Evolutionary conservation across 2,888 invertebrate species (phyloP), one percentile per base, ranked within the genome.

Genomic region (Ephialtes manifestator): DNA sequence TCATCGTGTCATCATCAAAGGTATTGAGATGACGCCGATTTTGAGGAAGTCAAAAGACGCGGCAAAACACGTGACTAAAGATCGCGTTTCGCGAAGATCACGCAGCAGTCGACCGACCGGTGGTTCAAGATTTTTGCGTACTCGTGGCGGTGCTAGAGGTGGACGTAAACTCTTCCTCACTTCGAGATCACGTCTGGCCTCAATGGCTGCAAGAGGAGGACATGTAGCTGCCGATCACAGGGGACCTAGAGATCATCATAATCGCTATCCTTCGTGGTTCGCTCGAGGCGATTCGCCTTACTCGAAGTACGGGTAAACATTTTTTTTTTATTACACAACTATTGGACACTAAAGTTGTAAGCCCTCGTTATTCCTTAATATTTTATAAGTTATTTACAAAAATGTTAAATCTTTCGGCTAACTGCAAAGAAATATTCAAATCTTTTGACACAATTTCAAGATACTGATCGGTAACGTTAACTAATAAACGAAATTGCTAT

Each of bases 1-100:
- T 68, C 28, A 10, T 5, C 13, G 15, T 68, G 13, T 68, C n/a
- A 10, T 5, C 5, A 13, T 68, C 48, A 20, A 68, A 93, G 94
- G 94, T 46, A 97, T 98, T 90, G 98, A 98, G 95, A 96, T 98
- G 95, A 97, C 97, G 20, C 97, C 98, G 20, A 97, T 98, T 89
- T 94, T 98, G 87, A 96, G 97, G 86, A 97, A 97, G 93, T 97
- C 98, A 2, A 98, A 98, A 94, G 97, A 98, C 94, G 96, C 97
- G 24, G 96, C 97, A 0, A 97, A 97, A 90, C 94, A 95, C 87
- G 95, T 96, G 86, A 95, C 91, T 86, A 96, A 91, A 94, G 94
- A 75, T 48, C 74, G 74, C 0, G 43, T 93, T 93, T 95, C 93
- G 93, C 93, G 92, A 95, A 95, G 93, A 94, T 94, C 94, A 94